Evolutionary conservation across 2,113 vertebrate genomes (phyloP), one percentile per base, ranked within the genome.

Genomic region (Rynchops niger): DNA sequence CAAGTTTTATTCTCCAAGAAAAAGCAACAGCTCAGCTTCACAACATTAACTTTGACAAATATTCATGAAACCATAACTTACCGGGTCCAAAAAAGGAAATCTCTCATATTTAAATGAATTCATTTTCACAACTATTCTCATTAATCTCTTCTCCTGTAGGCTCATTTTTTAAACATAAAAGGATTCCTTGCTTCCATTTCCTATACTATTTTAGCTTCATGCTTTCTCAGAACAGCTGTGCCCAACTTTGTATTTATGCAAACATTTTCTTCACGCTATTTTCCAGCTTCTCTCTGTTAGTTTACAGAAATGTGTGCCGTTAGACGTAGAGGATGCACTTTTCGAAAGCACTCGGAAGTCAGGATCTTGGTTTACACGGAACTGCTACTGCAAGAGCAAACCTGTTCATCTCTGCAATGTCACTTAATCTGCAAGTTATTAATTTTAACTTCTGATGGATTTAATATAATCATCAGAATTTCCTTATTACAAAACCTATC

Each of bases 31-130:
- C 72, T 96, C 72, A 70, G 88, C 42, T 95, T 65, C 80, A 79
- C 94, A 91, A 96, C 96, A 96, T 96, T 98, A 95, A 94, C 96
- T 96, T 74, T 97, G 96, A 98, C 93, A 98, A 98, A 97, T 97
- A 97, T 78, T 96, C 91, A 96, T 71, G 69, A 92, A 94, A 79
- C 49, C 22, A 23, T 87, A 97, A 89, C 88, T 88, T 88, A 93
- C 58, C 3, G 15, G 63, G 74, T 87, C 83, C 89, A 86, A 88
- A 93, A 82, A 85, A 89, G 83, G 63, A 94, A 69, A 82, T 61
- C 40, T 50, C 49, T 91, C 66, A 34, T 66, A 97, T 86, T 90
- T 95, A 94, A 96, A 90, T 85, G 32, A 97, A 97, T 97, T 92
- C 61, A 96, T 93, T 95, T 94, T 96, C 92, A 86, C 43, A 82